Conservation (phyloP, 2,113 vertebrate species). For the Nematolebias whitei region DNA sequence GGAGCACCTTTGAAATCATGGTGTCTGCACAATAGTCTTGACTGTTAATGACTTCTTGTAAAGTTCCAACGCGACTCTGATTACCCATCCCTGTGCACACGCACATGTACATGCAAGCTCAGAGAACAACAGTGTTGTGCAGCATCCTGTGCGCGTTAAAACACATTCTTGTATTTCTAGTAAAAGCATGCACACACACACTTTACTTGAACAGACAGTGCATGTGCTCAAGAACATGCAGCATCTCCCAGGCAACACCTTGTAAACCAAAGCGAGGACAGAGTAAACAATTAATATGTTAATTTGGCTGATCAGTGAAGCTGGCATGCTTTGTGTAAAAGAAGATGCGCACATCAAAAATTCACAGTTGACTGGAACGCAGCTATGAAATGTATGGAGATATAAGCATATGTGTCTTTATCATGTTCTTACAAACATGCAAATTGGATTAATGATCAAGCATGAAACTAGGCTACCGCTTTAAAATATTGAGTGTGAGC, state of each 20-base stretch:
- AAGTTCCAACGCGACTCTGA: constrained; percentile 81
- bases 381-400: constrained; percentile 18
- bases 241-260: constrained; percentile 60
- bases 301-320: constrained; percentile 60
- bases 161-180: constrained; percentile 10
- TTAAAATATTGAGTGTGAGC: constrained; percentile 20
- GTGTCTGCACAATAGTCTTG: constrained; percentile 83
- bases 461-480: constrained; percentile 10
- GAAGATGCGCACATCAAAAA: constrained; percentile 33
- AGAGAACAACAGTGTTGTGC: constrained; percentile 24
- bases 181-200: constrained; percentile 14
- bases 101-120: constrained; percentile 42
- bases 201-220: constrained; percentile 12
- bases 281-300: constrained; percentile 79
- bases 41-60: constrained; percentile 85
- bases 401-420: constrained; percentile 14
- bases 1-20: constrained; percentile 84
- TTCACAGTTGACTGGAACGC: constrained; percentile 27
- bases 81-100: constrained; percentile 71
- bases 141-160: constrained; percentile 21
- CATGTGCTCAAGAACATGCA: constrained; percentile 38
- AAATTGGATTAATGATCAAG: constrained; percentile 16
- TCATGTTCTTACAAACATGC: not conserved
- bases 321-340: constrained; percentile 16
- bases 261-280: constrained; percentile 66